These are phyloP conservation scores for Vireo altiloquus DNA, from an alignment of 2,113 vertebrate genomes.

Conservation along the genomic window DNA sequence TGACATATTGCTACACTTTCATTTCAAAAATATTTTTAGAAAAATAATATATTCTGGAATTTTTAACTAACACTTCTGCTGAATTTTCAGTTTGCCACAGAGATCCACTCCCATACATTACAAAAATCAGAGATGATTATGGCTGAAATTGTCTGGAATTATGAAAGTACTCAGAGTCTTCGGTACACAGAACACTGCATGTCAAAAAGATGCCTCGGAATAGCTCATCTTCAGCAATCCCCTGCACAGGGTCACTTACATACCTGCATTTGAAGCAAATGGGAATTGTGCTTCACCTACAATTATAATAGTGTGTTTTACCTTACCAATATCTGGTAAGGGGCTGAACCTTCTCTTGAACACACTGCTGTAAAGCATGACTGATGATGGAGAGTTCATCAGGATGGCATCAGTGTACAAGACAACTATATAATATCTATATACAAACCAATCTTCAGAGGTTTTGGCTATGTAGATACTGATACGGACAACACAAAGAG, in stretches of 20 bases:
- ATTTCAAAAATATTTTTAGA: conserved; percentile 13
- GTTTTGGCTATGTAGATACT: background rate
- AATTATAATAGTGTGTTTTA: background rate
- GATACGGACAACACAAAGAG: background rate
- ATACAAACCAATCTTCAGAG: background rate
- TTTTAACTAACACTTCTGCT: conserved; percentile 7
- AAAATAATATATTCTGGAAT: conserved; percentile 3
- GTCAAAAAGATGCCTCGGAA: background rate
- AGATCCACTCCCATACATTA: background rate
- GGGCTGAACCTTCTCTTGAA: background rate
- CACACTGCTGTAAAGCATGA: background rate
- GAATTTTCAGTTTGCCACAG: conserved; percentile 7
- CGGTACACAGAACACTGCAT: background rate
- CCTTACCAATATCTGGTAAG: background rate
- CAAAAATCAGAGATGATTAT: background rate
- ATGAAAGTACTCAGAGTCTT: background rate
- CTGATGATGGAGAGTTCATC: background rate
- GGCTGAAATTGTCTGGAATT: background rate
- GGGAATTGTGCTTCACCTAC: background rate
- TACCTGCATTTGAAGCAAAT: background rate
- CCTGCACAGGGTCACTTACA: background rate
- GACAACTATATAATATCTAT: background rate
- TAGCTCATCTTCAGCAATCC: background rate
- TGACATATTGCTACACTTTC: background rate
- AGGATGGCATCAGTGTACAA: background rate